A percentile compares a stretch with the other conserved stretches of the same genome.
phyloP scores from a whole-genome alignment of 2,888 invertebrate species.

The Rutpela maculata region DNA sequence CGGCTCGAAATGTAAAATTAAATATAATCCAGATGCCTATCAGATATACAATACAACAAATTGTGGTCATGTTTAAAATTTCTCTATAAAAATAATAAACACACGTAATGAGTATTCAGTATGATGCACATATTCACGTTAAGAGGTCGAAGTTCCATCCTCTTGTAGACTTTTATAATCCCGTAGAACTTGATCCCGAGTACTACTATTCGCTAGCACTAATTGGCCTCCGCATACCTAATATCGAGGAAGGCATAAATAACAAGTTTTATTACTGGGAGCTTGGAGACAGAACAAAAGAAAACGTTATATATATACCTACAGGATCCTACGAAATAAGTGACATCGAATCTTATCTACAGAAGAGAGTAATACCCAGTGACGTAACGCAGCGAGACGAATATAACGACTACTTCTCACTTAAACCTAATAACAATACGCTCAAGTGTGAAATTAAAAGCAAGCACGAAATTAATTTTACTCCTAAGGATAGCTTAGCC shows the following conservation, averaged over 20 bases:
- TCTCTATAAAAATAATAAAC: too few species aligned
- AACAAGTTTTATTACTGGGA: slow-evolving; percentile 28
- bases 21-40: too few species aligned
- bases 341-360: slow-evolving; percentile 10
- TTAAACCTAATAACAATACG: slow-evolving; percentile 34
- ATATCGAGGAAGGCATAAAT: slow-evolving; percentile 19
- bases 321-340: slow-evolving; percentile 30
- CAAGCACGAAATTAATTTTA: slow-evolving; percentile 44
- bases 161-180: slow-evolving; percentile 22
- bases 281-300: not conserved
- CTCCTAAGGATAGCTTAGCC: slow-evolving; percentile 34
- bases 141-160: not conserved
- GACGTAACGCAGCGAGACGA: not conserved
- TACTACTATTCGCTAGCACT: too few species aligned
- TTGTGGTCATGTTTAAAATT: too few species aligned
- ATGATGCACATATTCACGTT: too few species aligned
- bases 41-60: too few species aligned
- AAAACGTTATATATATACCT: too few species aligned
- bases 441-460: slow-evolving; percentile 26
- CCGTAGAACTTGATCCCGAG: not conserved
- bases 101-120: too few species aligned
- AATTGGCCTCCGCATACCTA: slow-evolving; percentile 2
- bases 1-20: too few species aligned
- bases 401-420: too few species aligned
- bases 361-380: slow-evolving; percentile 5